Conservation (phyloP, 2,113 vertebrate species). For the Serranochromis macrocephalus region DNA sequence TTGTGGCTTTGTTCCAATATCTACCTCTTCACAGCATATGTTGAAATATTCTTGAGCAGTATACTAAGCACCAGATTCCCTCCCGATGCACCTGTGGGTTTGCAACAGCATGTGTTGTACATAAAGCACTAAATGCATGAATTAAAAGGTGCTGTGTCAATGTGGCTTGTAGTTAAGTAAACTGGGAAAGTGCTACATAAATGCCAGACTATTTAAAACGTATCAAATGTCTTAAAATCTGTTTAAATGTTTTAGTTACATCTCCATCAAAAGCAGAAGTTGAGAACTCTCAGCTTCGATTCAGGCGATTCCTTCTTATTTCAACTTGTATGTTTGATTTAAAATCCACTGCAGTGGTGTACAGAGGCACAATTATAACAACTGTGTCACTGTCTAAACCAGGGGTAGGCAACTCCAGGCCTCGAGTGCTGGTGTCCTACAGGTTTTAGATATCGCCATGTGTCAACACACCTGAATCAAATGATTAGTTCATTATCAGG, state of each 20-base stretch:
- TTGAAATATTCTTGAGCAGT: neutral
- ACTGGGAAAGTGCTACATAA: fast-evolving
- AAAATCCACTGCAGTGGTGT: neutral
- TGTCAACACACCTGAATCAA: fast-evolving
- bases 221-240: neutral
- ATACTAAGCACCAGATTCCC: neutral
- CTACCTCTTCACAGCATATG: neutral
- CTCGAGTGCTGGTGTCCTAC: fast-evolving
- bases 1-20: neutral
- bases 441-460: neutral
- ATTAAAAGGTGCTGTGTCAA: neutral
- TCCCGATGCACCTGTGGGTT: neutral
- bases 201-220: neutral
- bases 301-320: fast-evolving
- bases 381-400: neutral
- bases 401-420: neutral
- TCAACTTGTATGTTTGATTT: neutral
- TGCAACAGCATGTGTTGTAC: fast-evolving
- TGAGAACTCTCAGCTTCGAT: neutral
- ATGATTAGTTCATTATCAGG: fast-evolving
- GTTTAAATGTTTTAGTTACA: neutral
- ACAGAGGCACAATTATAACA: neutral
- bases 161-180: neutral
- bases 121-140: neutral
- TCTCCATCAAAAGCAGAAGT: neutral